Percentiles rank a stretch among this genome's conserved stretches.
phyloP scores from a whole-genome alignment of 1,140 invertebrate species.

The Euborellia annulipes region DNA sequence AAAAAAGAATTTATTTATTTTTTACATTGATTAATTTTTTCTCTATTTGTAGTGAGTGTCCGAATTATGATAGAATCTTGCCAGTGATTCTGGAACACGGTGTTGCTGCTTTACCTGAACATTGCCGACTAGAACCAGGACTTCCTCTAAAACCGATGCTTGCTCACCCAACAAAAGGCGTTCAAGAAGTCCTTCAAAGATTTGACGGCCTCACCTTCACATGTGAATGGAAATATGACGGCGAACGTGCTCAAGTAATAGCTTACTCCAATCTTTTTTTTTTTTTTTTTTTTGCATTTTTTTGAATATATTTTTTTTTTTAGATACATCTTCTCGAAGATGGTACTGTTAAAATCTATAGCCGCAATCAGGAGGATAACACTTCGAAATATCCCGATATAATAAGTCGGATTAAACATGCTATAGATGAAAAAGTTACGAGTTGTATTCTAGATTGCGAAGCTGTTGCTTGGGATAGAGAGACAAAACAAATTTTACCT shows the following conservation, averaged over 20 bases:
- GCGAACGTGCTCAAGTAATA: slow-evolving; percentile 85
- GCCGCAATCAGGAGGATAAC: slow-evolving; percentile 96
- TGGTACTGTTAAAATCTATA: slow-evolving; percentile 69
- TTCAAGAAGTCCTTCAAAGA: slow-evolving; percentile 73
- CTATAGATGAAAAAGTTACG: slow-evolving; percentile 41
- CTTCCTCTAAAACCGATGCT: slow-evolving; percentile 97
- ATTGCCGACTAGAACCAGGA: slow-evolving; percentile 82
- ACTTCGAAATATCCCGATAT: slow-evolving; percentile 97
- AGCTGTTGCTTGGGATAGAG: slow-evolving; percentile 90
- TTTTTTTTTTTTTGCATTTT: no score
- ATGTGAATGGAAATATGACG: slow-evolving; percentile 99
- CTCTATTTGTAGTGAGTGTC: slow-evolving; percentile 65
- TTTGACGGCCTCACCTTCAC: slow-evolving; percentile 91
- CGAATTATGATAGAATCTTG: slow-evolving; percentile 83
- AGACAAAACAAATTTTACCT: slow-evolving; percentile 81
- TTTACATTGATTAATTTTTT: slow-evolving; percentile 6
- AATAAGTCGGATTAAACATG: slow-evolving; percentile 50
- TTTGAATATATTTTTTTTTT: slow-evolving; percentile 3
- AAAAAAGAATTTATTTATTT: no score
- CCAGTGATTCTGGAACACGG: slow-evolving; percentile 66
- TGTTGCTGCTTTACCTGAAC: slow-evolving; percentile 54
- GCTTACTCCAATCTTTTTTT: background rate
- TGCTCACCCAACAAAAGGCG: slow-evolving; percentile 91
- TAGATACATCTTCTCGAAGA: slow-evolving; percentile 60
- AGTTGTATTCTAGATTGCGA: slow-evolving; percentile 93